These are phyloP conservation scores for Apis laboriosa DNA, from an alignment of 1,140 invertebrate species.

Conservation along the genomic window DNA sequence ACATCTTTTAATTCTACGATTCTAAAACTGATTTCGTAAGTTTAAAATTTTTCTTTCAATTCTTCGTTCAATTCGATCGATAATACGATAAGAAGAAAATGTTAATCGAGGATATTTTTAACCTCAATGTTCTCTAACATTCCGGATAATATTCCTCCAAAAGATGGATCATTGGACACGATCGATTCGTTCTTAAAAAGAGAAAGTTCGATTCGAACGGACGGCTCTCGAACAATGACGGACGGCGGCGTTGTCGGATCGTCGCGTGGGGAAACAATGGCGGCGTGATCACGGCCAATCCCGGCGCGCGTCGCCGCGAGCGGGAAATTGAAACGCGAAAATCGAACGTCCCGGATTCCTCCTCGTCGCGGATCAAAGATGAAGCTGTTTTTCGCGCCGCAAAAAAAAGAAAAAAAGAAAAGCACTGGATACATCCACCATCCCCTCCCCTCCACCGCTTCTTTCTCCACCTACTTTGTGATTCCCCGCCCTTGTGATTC, in stretches of 20 bases:
- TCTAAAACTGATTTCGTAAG: too few relatives aligned
- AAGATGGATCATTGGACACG: too few relatives aligned
- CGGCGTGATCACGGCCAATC: conserved; percentile 44
- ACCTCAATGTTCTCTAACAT: too few relatives aligned
- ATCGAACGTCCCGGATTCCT: conserved; percentile 33
- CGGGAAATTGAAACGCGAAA: not conserved
- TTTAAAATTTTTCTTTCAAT: too few relatives aligned
- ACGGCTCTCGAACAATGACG: not conserved
- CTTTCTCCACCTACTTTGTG: conserved; percentile 1
- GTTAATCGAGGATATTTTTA: too few relatives aligned
- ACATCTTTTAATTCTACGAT: too few relatives aligned
- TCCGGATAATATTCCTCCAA: too few relatives aligned
- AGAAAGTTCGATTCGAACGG: not conserved
- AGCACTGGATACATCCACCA: not conserved
- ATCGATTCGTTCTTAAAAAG: too few relatives aligned
- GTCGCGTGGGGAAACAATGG: conserved; percentile 4
- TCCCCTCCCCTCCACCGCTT: too few relatives aligned
- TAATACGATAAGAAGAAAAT: too few relatives aligned
- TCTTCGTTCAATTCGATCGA: too few relatives aligned
- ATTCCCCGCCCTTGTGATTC: conserved; percentile 21
- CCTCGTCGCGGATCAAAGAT: conserved; percentile 43
- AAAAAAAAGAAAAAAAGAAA: not conserved
- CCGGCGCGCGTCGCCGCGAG: conserved; percentile 1
- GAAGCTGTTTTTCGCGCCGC: conserved; percentile 15
- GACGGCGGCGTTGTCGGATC: not conserved